phyloP scores from a whole-genome alignment of 2,113 vertebrate genomes.

The Thermophis baileyi region DNA sequence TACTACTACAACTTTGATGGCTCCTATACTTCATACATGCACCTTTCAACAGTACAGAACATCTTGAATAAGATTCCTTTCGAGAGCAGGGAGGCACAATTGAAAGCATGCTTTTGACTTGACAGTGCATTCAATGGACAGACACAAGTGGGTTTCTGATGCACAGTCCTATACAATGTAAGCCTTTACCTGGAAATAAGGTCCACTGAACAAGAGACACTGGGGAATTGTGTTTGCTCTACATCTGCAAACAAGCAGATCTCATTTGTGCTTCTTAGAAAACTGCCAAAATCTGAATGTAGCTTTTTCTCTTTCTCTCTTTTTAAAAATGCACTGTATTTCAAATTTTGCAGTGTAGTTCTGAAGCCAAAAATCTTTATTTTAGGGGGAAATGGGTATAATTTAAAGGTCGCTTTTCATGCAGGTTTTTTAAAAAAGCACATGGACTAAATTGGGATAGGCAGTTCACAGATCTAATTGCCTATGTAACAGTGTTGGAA shows the following conservation, averaged over 20 bases:
- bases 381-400: neutral
- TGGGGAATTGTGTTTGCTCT: neutral
- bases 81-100: constrained; percentile 32
- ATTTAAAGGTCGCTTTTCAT: neutral
- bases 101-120: neutral
- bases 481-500: neutral
- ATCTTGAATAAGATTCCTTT: constrained; percentile 60
- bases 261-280: neutral
- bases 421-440: neutral
- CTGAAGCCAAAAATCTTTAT: neutral
- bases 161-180: neutral
- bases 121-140: neutral
- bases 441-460: neutral
- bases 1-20: constrained; percentile 54
- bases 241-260: neutral
- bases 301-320: neutral
- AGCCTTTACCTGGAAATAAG: neutral
- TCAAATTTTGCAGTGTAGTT: neutral
- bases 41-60: constrained; percentile 52
- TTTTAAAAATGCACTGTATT: neutral
- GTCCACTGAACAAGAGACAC: neutral
- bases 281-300: neutral
- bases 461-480: neutral
- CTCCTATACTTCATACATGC: constrained; percentile 59
- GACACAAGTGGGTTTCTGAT: neutral